Percentiles rank a stretch among this genome's conserved stretches.
phyloP scores from a whole-genome alignment of 2,797 vertebrate species.

The Pipistrellus nathusii region DNA sequence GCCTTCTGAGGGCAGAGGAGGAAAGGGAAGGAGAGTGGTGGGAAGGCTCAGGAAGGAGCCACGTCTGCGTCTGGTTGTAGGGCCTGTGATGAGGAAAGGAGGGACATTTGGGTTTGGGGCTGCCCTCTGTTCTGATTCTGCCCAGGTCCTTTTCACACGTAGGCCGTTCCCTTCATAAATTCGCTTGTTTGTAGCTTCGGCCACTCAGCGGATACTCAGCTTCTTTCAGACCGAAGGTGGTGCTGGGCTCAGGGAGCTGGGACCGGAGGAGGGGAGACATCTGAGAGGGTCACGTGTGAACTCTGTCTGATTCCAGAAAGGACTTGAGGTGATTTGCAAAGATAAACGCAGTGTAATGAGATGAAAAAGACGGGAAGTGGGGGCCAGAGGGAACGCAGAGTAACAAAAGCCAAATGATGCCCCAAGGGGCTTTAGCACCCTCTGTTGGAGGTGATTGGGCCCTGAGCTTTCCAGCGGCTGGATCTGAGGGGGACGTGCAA shows the following conservation, averaged over 20 bases:
- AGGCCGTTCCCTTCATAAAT: neutral
- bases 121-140: neutral
- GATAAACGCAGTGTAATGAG: neutral
- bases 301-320: neutral
- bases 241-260: neutral
- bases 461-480: neutral
- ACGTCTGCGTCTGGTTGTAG: neutral
- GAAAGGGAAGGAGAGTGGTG: neutral
- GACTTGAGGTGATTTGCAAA: neutral
- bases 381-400: neutral
- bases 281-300: neutral
- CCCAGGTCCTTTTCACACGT: neutral
- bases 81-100: neutral
- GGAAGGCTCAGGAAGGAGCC: neutral
- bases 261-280: neutral
- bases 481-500: neutral
- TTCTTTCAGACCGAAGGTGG: neutral
- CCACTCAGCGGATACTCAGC: neutral
- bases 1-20: neutral
- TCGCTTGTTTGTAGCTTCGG: fast-evolving
- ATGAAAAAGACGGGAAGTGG: neutral
- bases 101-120: neutral
- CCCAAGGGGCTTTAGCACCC: neutral
- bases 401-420: neutral
- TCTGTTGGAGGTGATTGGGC: neutral